These are phyloP conservation scores for Lycocorax pyrrhopterus DNA, from an alignment of 2,113 vertebrate species.

Conservation along the genomic window DNA sequence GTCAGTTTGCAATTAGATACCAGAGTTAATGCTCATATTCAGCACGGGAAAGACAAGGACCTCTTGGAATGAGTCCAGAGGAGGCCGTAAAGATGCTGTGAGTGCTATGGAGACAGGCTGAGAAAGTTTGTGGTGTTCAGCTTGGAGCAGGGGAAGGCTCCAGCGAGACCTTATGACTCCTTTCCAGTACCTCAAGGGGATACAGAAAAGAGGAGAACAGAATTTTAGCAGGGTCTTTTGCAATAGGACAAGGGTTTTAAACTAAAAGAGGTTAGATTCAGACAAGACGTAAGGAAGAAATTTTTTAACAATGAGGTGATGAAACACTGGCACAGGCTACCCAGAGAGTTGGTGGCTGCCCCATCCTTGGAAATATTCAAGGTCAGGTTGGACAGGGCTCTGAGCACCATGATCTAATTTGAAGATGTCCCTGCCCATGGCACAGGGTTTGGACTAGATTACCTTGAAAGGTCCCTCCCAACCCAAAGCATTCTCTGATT, in stretches of 20 bases:
- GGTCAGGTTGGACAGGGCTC: background rate
- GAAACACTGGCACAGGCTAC: background rate
- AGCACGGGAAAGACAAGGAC: background rate
- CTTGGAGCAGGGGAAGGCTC: background rate
- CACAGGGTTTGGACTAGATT: background rate
- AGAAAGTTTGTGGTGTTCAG: background rate
- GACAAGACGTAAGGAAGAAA: background rate
- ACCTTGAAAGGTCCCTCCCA: background rate
- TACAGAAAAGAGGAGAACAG: background rate
- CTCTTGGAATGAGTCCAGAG: background rate
- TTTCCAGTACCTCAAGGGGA: background rate
- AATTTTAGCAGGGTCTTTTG: background rate
- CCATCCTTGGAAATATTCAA: background rate
- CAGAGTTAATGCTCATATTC: too few species aligned
- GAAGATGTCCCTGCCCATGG: background rate
- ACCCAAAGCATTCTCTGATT: too few species aligned
- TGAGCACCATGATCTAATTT: background rate
- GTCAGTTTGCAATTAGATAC: background rate
- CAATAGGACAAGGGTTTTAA: background rate
- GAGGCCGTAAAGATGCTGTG: background rate
- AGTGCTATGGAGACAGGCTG: background rate
- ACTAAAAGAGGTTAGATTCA: background rate
- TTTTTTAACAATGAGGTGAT: background rate
- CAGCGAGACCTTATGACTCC: background rate
- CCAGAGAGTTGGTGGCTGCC: background rate